Evolutionary conservation across 2,113 vertebrate species (phyloP), one percentile per base, ranked within the genome.

Genomic region (Eretmodus cyanostictus): DNA sequence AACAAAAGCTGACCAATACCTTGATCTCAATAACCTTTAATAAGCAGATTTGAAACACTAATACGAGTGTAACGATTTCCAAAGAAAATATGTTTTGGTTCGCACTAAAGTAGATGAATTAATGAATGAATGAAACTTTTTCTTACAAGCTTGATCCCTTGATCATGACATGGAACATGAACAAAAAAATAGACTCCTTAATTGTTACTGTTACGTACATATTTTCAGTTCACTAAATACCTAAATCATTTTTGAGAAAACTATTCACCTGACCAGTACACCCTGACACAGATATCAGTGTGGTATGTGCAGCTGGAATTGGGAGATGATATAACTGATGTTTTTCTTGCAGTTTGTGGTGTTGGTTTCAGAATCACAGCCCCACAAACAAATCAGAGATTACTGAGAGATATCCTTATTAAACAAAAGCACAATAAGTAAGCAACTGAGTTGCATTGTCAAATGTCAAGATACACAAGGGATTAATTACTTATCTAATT

Each of bases 41-140:
- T 17, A 47, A 29, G 68, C 24, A 29, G 40, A 47, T 47, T 76
- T 47, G 22, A 45, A 27, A 47, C 40, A 76, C 40, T 73, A 27
- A 76, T 73, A 45, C 4, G 4, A 16, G 40, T 47, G 40, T 76
- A 76, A 47, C 24, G 29, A 29, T 47, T 76, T 76, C 40, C 22
- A 5, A 3, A 7, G 0, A 8, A 76, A 29, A 45, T 3, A 19
- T 42, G 22, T 7, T 47, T 47, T 29, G 40, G 5, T 47, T 29
- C 1, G 0, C n/a, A 27, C 8, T 47, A 22, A 73, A 24, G 66
- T 40, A 16, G 12, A 42, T 73, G 22, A 45, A 45, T 42, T 4
- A 45, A 27, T 0, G 8, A 73, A 0, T 47, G 40, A 45, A 47
- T 29, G 4, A 76, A 47, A 19, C 9, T 76, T 47, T 19, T 17